A percentile compares a stretch with the other conserved stretches of the same genome.
Evolutionary conservation across 2,797 vertebrate species (phyloP).

Genomic region (Odontamblyopus lacepedii): DNA sequence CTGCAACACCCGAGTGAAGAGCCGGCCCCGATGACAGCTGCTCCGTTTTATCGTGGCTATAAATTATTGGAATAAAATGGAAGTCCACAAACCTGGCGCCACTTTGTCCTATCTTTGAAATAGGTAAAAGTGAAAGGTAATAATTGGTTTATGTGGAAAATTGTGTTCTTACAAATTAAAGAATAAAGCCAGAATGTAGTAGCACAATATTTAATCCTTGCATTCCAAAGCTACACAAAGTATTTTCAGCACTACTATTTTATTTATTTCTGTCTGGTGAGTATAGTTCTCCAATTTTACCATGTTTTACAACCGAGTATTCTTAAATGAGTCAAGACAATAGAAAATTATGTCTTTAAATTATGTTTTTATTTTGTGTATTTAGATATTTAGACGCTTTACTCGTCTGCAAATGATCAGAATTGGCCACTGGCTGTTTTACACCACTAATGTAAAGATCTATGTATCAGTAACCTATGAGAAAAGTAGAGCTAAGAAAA

Average conservation of each 20-base stretch:
- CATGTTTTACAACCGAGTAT: neutral
- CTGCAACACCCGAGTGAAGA: slow-evolving; percentile 57
- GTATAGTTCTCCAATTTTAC: neutral
- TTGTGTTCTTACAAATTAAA: slow-evolving; percentile 47
- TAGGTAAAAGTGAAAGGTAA: slow-evolving; percentile 54
- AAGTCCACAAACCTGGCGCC: slow-evolving; percentile 35
- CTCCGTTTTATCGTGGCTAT: slow-evolving; percentile 54
- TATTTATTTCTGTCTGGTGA: slow-evolving; percentile 36
- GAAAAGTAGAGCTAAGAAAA: slow-evolving; percentile 14
- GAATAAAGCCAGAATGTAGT: slow-evolving; percentile 34
- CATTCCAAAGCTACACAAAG: neutral
- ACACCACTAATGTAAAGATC: neutral
- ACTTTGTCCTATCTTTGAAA: slow-evolving; percentile 33
- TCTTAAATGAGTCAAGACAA: neutral
- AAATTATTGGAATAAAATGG: slow-evolving; percentile 64
- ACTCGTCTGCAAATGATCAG: slow-evolving; percentile 42
- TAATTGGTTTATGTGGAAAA: slow-evolving; percentile 57
- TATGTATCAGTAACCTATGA: neutral
- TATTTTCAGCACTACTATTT: slow-evolving; percentile 21
- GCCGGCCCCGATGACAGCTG: slow-evolving; percentile 51
- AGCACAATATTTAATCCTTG: neutral
- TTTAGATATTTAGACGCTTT: slow-evolving; percentile 16
- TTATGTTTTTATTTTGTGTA: neutral
- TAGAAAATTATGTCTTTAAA: neutral
- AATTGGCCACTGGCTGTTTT: slow-evolving; percentile 14